These are phyloP conservation scores for Pseudococcus viburni DNA, from an alignment of 2,888 invertebrate species.

Conservation along the genomic window DNA sequence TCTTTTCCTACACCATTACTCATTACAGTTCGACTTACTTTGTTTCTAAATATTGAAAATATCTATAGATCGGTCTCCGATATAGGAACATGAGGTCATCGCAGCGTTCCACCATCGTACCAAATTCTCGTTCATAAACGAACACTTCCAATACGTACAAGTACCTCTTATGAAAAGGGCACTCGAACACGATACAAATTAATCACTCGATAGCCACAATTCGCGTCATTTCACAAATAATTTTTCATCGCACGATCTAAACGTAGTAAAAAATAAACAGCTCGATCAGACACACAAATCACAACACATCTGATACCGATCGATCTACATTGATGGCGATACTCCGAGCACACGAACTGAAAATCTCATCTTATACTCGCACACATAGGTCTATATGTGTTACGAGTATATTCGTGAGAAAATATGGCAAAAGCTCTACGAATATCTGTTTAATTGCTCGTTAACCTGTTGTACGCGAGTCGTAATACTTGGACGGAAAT, in stretches of 20 bases:
- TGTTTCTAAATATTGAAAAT: slow-evolving; percentile 22
- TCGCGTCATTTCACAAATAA: neutral
- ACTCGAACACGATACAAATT: neutral
- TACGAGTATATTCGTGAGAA: slow-evolving; percentile 54
- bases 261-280: too few relatives aligned
- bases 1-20: neutral
- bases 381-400: neutral
- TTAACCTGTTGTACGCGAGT: slow-evolving; percentile 27
- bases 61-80: neutral
- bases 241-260: neutral
- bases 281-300: neutral
- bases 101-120: slow-evolving; percentile 52
- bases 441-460: slow-evolving; percentile 62
- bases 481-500: slow-evolving; percentile 2
- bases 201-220: neutral
- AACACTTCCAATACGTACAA: neutral
- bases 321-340: too few relatives aligned
- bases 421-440: slow-evolving; percentile 48
- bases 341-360: neutral
- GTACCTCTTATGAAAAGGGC: neutral
- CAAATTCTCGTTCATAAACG: neutral
- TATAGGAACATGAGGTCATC: slow-evolving; percentile 53
- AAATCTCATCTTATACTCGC: neutral
- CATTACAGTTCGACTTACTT: neutral
- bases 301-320: neutral